Base-by-base conservation (phyloP, 1,140 invertebrate genomes). In the Temnothorax curvispinosus region DNA sequence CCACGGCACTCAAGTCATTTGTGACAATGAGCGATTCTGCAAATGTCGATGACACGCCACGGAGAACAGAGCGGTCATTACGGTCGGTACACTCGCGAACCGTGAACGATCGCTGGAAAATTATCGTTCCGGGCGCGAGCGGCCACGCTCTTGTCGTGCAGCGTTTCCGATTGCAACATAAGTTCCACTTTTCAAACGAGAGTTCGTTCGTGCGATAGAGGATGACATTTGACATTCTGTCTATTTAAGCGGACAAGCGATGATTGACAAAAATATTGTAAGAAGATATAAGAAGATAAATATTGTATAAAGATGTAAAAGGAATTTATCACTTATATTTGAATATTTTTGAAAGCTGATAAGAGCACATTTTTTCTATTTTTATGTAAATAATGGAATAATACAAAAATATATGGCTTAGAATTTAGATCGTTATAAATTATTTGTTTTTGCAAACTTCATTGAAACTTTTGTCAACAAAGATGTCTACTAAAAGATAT, bases 41-140 rank as follows among this genome's bases (percentile, higher is more conserved):
- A 88, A 90, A 89, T 91, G 87, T 90, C 84, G 87, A 89, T 91
- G 90, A 90, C 87, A 89, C 87, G 60, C 65, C n/a, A 74, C 50
- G 60, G 47, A 56, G 86, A 90, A 44, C 62, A 71, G 76, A 85
- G 44, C 72, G 81, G 58, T 88, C 80, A 78, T 89, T 86, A 74
- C 64, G 69, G 60, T 52, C 88, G 74, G 56, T 87, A 52, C 54
- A 41, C 56, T 69, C 85, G 77, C 81, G 54, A 86, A 90, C 75
- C 81, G 60, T 82, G 87, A 87, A 85, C 65, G 62, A 89, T 56
- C 35, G 54, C 58, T 84, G 74, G 41, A 50, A 74, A 86, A 87
- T 75, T 81, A 81, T 80, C 15, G 62, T 64, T 86, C 60, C 85
- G 75, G 41, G 76, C 85, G 85, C 76, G 58, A 80, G 47, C 38